A percentile compares a stretch with the other conserved stretches of the same genome.
Conservation (phyloP, 2,113 vertebrate species). For the Glareola pratincola region DNA sequence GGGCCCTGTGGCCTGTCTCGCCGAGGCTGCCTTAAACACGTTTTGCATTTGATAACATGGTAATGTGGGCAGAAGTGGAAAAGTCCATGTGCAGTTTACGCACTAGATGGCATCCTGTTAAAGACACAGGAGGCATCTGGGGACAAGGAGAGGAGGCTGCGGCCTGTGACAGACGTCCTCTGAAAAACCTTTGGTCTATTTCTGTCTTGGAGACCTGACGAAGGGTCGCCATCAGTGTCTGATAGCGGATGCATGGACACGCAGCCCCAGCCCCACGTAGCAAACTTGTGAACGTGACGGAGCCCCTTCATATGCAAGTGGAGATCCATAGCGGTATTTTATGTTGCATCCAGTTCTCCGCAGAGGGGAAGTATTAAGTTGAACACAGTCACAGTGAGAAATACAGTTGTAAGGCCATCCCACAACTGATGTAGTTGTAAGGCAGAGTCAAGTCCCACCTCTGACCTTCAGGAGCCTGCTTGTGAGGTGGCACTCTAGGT, state of each 20-base stretch:
- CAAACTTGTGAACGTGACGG: background rate
- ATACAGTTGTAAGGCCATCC: background rate
- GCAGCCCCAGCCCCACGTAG: fast-evolving
- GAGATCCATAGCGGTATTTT: fast-evolving
- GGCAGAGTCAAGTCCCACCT: too few relatives aligned
- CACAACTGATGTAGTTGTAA: background rate
- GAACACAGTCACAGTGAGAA: background rate
- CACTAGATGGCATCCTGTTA: conserved; percentile 52
- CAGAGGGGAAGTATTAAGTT: background rate
- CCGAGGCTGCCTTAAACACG: background rate
- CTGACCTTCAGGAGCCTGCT: background rate
- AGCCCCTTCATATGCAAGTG: fast-evolving
- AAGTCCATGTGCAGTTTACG: background rate
- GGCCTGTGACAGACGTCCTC: background rate
- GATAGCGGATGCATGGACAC: fast-evolving
- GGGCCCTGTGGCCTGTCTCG: background rate
- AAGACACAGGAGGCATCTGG: background rate
- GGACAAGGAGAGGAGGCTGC: background rate
- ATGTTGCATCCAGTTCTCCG: fast-evolving
- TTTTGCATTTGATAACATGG: fast-evolving
- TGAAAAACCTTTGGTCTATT: fast-evolving
- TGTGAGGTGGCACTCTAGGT: background rate
- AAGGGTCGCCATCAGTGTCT: fast-evolving
- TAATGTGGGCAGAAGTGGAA: background rate
- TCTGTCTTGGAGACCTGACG: fast-evolving